Percentiles rank a stretch among this genome's conserved stretches.
Conservation (phyloP, 1,140 invertebrate genomes). For the Tetramorium simillimum region DNA sequence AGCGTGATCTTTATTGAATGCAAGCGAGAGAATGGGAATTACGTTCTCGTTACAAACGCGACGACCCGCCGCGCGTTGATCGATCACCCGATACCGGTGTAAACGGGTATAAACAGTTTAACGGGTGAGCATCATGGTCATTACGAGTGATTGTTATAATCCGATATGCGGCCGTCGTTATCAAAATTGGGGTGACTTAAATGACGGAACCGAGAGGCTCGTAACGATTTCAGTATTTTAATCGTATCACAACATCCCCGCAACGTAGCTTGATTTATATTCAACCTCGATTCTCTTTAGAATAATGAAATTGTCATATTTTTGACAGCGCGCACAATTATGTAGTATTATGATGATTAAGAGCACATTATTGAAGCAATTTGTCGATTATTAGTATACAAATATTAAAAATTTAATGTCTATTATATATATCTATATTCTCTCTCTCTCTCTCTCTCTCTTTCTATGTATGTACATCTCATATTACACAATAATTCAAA, state of each 20-base stretch:
- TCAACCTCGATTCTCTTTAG: conserved; percentile 5
- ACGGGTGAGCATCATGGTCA: conserved; percentile 60
- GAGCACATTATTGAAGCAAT: neutral
- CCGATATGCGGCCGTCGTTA: conserved; percentile 58
- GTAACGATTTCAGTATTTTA: conserved; percentile 53
- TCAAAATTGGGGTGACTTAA: conserved; percentile 62
- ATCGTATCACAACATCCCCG: conserved; percentile 25
- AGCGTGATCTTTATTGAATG: conserved; percentile 61
- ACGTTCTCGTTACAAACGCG: conserved; percentile 60
- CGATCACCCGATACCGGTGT: conserved; percentile 58
- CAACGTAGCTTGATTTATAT: conserved; percentile 13
- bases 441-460: neutral
- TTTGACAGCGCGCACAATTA: conserved; percentile 9
- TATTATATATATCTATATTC: neutral
- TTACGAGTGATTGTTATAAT: conserved; percentile 63
- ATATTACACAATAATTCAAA: neutral
- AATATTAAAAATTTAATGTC: conserved; percentile 8
- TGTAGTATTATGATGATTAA: neutral
- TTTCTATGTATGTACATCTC: neutral
- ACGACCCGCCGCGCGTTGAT: conserved; percentile 54
- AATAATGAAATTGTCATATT: conserved; percentile 38
- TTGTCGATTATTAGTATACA: conserved; percentile 3
- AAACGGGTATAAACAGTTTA: conserved; percentile 62
- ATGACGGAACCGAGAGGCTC: conserved; percentile 49
- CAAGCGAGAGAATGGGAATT: conserved; percentile 62